A percentile compares a stretch with the other conserved stretches of the same genome.
Conservation (phyloP, 2,888 invertebrate genomes). For the Oasisia sp. region DNA sequence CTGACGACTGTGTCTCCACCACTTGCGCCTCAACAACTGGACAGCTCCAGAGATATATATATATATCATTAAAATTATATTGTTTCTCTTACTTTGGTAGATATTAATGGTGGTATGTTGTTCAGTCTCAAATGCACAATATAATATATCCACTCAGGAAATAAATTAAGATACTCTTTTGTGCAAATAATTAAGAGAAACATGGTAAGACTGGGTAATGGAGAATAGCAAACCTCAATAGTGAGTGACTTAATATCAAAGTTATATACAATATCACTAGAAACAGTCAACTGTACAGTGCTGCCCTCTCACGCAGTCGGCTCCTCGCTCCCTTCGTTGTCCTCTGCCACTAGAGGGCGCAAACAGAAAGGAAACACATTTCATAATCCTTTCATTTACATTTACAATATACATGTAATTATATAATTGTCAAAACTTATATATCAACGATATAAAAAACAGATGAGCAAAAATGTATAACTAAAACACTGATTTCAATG, state of each 20-base stretch:
- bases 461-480: background rate
- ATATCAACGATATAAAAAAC: background rate
- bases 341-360: background rate
- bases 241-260: background rate
- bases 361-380: background rate
- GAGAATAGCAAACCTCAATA: background rate
- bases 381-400: background rate
- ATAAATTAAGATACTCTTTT: background rate
- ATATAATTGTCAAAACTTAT: background rate
- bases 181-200: background rate
- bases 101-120: background rate
- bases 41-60: background rate
- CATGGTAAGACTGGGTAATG: background rate
- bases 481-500: background rate
- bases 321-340: background rate
- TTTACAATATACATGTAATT: too few relatives aligned
- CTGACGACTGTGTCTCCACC: background rate
- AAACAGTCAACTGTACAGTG: conserved; percentile 4
- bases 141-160: conserved; percentile 14
- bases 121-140: background rate
- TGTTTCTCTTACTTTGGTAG: background rate
- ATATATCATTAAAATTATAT: background rate
- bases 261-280: conserved; percentile 5
- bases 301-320: conserved; percentile 12
- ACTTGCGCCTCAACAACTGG: background rate